Conservation (phyloP, 2,113 vertebrate genomes). For the Junco hyemalis region DNA sequence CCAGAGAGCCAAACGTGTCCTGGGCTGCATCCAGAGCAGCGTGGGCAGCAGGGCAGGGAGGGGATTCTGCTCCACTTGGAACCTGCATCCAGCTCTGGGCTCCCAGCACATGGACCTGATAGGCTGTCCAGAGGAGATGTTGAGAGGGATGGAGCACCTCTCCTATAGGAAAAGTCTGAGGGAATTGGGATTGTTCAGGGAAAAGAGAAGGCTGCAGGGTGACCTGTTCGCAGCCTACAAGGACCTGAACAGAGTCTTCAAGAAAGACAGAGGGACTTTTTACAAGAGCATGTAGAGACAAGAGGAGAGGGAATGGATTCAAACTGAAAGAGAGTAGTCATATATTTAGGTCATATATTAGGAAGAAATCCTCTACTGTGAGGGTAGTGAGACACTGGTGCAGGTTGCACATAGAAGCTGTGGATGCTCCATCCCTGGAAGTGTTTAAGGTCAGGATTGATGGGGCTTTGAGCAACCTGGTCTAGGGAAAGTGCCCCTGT, state of each 20-base stretch:
- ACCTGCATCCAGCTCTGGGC: background rate
- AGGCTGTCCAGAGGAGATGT: background rate
- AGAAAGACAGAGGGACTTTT: background rate
- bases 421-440: background rate
- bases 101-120: background rate
- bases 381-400: background rate
- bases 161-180: background rate
- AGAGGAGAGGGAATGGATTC: background rate
- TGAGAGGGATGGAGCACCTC: background rate
- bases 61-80: background rate
- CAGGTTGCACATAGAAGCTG: background rate
- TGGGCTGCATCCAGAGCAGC: background rate
- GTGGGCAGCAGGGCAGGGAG: background rate
- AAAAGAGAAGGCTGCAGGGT: background rate
- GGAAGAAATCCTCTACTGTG: background rate
- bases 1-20: background rate
- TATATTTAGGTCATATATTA: background rate
- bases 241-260: background rate
- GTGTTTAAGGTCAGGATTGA: background rate
- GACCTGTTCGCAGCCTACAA: background rate
- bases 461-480: background rate
- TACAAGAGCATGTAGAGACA: background rate
- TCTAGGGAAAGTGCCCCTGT: background rate
- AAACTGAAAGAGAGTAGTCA: background rate
- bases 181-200: background rate